These are phyloP conservation scores for Phaonia tiefii DNA, from an alignment of 2,888 invertebrate species.

Conservation along the genomic window DNA sequence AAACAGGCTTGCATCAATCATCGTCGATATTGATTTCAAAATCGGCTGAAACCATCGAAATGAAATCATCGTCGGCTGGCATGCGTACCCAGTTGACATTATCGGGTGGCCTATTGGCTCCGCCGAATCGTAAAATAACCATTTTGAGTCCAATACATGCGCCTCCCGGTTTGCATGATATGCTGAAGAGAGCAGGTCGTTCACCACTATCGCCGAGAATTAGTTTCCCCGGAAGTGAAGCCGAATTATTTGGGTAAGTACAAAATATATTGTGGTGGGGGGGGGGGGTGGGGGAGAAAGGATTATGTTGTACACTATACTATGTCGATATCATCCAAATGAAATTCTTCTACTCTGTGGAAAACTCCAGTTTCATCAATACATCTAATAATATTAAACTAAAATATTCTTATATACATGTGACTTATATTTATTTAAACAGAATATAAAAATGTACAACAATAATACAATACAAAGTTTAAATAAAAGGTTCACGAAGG, in stretches of 20 bases:
- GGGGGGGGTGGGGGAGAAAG: no score
- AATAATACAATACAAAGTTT: no score
- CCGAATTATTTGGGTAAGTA: slow-evolving; percentile 80
- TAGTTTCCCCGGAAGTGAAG: slow-evolving; percentile 80
- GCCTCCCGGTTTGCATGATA: slow-evolving; percentile 83
- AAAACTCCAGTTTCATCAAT: no score
- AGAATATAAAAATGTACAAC: no score
- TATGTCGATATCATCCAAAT: no score
- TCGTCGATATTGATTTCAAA: slow-evolving; percentile 80
- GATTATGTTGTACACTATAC: no score
- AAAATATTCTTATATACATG: no score
- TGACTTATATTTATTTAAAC: no score
- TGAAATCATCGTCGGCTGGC: slow-evolving; percentile 77
- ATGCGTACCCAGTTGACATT: slow-evolving; percentile 80
- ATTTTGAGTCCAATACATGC: slow-evolving; percentile 89
- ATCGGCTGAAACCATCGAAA: slow-evolving; percentile 80
- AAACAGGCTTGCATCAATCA: slow-evolving; percentile 78
- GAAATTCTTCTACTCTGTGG: no score
- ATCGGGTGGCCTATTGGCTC: slow-evolving; percentile 79
- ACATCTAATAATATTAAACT: no score
- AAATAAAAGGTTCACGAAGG: no score
- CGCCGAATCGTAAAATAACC: slow-evolving; percentile 84
- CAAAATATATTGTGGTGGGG: no score
- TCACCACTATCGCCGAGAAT: slow-evolving; percentile 80
- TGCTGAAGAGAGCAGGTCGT: slow-evolving; percentile 78